Evolutionary conservation across 92 coral and sea anemone species (phyloP), one percentile per base, ranked within the genome.

Genomic region (Bergia puertoricense): DNA sequence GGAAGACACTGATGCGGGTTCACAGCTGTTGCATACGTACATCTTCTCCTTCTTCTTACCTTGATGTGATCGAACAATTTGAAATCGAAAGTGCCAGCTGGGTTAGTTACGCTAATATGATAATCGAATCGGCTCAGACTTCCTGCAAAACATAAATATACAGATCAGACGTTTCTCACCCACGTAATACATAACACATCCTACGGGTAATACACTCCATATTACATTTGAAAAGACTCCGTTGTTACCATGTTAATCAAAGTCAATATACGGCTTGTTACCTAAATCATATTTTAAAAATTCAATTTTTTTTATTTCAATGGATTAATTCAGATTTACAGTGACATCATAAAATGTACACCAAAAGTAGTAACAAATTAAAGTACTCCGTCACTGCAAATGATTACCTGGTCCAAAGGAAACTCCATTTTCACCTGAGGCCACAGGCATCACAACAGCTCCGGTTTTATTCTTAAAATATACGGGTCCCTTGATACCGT

Each of bases 401-500:
- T 13, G 75, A 14, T 44, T 36, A 95, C 98, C 98, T 92, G 98
- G 91, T 67, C 96, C 98, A 85, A 91, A 93, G 18, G 86, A 14
- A 48, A 95, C 92, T 71, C 85, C 91, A 0, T 90, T 93, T 77
- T 41, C 76, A 43, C 88, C 88, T 69, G 86, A 65, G 42, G 77
- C 84, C 16, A 48, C 43, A 13, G 93, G 93, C 77, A 92, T 91
- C 69, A 90, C 93, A 59, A 95, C 98, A n/a, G 85, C 91, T 50
- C 98, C 96, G 40, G 85, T 65, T 79, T 92, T 93, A 85, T 90
- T 93, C 90, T 95, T 95, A 5, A 95, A 79, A 74, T 93, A 95
- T 10, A 95, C 98, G 4, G 98, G 94, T 46, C 98, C 96, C 76
- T 92, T 95, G 67, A 95, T 83, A 44, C 94, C 90, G 51, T 95